Evolutionary conservation across 2,888 invertebrate genomes (phyloP).

Genomic region (Gymnocheta viridis): DNA sequence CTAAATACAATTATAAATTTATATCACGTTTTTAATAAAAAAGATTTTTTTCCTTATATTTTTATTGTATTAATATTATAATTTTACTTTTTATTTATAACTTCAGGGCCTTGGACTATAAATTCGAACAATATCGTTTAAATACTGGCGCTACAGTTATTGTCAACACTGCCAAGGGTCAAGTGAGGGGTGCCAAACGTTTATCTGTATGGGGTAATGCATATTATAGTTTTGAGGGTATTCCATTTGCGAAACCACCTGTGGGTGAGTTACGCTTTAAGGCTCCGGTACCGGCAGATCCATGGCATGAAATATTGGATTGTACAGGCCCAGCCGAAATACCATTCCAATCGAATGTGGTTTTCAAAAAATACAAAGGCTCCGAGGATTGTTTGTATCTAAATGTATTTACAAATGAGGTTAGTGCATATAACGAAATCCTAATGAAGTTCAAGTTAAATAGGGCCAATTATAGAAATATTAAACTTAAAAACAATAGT

Average conservation of each 20-base stretch:
- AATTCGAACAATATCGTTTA: slow-evolving; percentile 77
- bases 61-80: neutral
- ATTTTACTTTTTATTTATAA: neutral
- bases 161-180: slow-evolving; percentile 78
- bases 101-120: slow-evolving; percentile 77
- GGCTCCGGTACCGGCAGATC: slow-evolving; percentile 81
- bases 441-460: too few species aligned
- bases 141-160: slow-evolving; percentile 76
- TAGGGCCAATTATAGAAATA: too few species aligned
- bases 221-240: slow-evolving; percentile 80
- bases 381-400: slow-evolving; percentile 84
- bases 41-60: neutral
- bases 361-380: slow-evolving; percentile 81
- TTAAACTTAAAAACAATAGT: too few species aligned
- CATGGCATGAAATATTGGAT: slow-evolving; percentile 82
- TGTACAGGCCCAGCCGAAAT: slow-evolving; percentile 79
- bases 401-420: slow-evolving; percentile 82
- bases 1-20: neutral
- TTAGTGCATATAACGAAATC: slow-evolving; percentile 73
- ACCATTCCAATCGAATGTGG: slow-evolving; percentile 79
- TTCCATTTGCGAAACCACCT: slow-evolving; percentile 81
- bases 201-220: slow-evolving; percentile 78
- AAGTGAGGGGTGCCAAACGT: slow-evolving; percentile 79
- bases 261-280: slow-evolving; percentile 78
- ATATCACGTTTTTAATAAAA: slow-evolving; percentile 41